Evolutionary conservation across 2,888 invertebrate species (phyloP), one percentile per base, ranked within the genome.

Genomic region (Apotomis betuletana): DNA sequence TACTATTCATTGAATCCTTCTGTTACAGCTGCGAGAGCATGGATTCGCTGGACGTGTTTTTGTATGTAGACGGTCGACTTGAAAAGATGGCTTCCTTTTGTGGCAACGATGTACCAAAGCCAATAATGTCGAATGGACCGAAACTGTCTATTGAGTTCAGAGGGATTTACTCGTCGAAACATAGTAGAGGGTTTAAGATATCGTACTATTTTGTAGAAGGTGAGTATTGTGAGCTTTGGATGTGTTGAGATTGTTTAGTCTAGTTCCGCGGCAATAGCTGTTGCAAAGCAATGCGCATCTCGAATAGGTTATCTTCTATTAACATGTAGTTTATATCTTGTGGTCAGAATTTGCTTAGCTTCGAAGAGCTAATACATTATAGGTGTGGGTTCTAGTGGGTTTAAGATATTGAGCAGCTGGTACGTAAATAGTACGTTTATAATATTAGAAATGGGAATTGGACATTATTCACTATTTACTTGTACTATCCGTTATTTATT

Each of bases 121-220:
- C 97, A 79, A 94, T 99, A 82, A 99, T 99, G 98, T 98, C 98
- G 77, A 97, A 96, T 86, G 97, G 97, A 76, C 97, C 97, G 72
- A 95, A 96, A 82, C 92, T 99, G 85, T 95, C 96, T 77, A 90
- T 99, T 57, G 97, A 97, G 88, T 98, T 98, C 86, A 95, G 96
- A 74, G 97, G 97, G 59, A 93, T 95, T 76, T 94, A 95, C 83
- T 96, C 96, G 12, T 96, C 97, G 63, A 95, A 96, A 78, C 95
- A 95, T 80, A 96, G 96, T 78, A 95, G 96, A 79, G 98, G 98
- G 67, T 98, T 98, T 91, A 96, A 96, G 85, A 97, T 98, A 76
- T 95, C 96, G 72, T 98, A 97, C 89, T 95, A 95, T 82, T 98
- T 98, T 93, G 95, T 97, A 72, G 97, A 97, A 94, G 97, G 98